These are phyloP conservation scores for Ammodytes marinus DNA, from an alignment of 2,113 vertebrate species.

Conservation along the genomic window DNA sequence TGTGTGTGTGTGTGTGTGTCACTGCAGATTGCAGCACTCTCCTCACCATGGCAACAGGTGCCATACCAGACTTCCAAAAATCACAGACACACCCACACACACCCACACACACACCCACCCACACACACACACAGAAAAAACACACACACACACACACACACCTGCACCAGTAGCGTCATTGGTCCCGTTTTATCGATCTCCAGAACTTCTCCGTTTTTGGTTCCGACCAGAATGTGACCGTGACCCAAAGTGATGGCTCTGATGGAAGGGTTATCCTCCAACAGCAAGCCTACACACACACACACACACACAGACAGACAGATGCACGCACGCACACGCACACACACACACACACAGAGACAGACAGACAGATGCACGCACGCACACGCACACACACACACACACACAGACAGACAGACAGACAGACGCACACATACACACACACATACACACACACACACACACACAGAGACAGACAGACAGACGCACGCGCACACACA, in stretches of 20 bases:
- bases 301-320: slow-evolving; percentile 17
- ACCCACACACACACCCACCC: neutral
- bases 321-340: slow-evolving; percentile 13
- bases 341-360: slow-evolving; percentile 1
- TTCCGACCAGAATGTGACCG: slow-evolving; percentile 96
- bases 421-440: too few relatives aligned
- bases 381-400: neutral
- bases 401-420: too few relatives aligned
- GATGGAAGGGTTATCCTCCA: slow-evolving; percentile 98
- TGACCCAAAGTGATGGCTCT: slow-evolving; percentile 96
- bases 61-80: slow-evolving; percentile 25
- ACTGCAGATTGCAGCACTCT: slow-evolving; percentile 40
- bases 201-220: slow-evolving; percentile 96
- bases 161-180: slow-evolving; percentile 89
- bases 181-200: slow-evolving; percentile 97
- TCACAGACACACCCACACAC: slow-evolving; percentile 18
- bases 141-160: slow-evolving; percentile 7
- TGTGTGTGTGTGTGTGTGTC: slow-evolving; percentile 9
- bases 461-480: neutral
- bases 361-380: neutral
- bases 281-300: slow-evolving; percentile 87
- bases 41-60: slow-evolving; percentile 63
- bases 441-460: neutral
- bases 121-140: neutral
- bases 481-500: too few relatives aligned